A percentile compares a stretch with the other conserved stretches of the same genome.
These are phyloP conservation scores for Homarus gammarus DNA, from an alignment of 2,888 invertebrate species.

Conservation along the genomic window DNA sequence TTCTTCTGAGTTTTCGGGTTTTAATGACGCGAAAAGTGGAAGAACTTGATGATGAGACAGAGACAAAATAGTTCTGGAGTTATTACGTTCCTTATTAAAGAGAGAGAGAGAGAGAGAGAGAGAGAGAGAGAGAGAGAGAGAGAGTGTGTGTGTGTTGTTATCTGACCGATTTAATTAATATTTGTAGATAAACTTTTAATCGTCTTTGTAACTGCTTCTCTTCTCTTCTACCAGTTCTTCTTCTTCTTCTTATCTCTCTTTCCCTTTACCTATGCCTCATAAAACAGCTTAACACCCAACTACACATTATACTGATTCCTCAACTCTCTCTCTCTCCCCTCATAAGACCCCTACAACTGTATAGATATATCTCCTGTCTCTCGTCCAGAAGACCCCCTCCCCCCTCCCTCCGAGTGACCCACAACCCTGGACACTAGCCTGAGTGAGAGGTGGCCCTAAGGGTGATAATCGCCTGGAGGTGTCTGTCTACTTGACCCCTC, in stretches of 20 bases:
- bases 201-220: too few species aligned
- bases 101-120: not conserved
- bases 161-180: too few species aligned
- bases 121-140: not conserved
- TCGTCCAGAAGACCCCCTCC: too few species aligned
- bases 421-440: too few species aligned
- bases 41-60: not conserved
- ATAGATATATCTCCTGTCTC: too few species aligned
- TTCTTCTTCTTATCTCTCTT: constrained; percentile 17
- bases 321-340: constrained; percentile 11
- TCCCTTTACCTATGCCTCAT: not conserved
- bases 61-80: not conserved
- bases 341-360: not conserved
- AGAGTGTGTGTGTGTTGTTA: not conserved
- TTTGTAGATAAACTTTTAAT: too few species aligned
- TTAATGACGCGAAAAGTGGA: not conserved
- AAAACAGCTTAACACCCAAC: not conserved
- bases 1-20: too few species aligned
- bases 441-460: too few species aligned
- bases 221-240: too few species aligned
- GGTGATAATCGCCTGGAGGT: not conserved
- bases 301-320: too few species aligned
- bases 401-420: too few species aligned
- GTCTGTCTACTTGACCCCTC: constrained; percentile 10
- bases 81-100: too few species aligned